Base-by-base conservation (phyloP, 2,888 invertebrate species). In the Drosophila glabriapex region DNA sequence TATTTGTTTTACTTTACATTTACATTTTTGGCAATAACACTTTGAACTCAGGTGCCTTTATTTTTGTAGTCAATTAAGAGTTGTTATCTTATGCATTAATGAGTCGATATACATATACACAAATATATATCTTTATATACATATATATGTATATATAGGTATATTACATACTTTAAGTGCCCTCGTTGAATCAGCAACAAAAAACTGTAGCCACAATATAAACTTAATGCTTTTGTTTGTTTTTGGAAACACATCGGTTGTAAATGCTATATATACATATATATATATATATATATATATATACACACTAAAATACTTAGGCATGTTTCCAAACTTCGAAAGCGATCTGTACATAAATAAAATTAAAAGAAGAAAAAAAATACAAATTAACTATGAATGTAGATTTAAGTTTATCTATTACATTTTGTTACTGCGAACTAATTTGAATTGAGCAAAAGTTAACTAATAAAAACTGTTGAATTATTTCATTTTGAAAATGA, bases 11-110 rank as follows among this genome's bases (percentile, higher is more conserved):
- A 76, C 67, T 62, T 82, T 76, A 46, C 46, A 78, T 73, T 71
- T 83, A 83, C 67, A 82, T 81, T 83, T 83, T 82, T 84, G 84
- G 84, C 84, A 87, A 83, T 76, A 87, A 89, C 85, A 85, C 77
- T 84, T 88, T 88, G 85, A 92, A 92, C 92, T 92, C 92, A 92
- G 92, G 92, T 92, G 92, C 92, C 92, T 92, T 91, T 85, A 84
- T 84, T 91, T 91, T 91, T 76, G 78, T 92, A 92, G 92, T 91
- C 91, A 91, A 78, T 88, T 92, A 92, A 91, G 89, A 68, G 85
- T 88, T 92, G 91, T 91, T 91, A 90, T 88, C 79, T 88, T 88
- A 88, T 86, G 81, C 82, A 86, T 89, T 87, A 85, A 82, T 68
- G 64, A 76, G 78, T 68, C 76, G 72, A 73, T 63, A 70, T 68